Conservation (phyloP, 2,797 vertebrate species). For the Malacoctenus gilli region DNA sequence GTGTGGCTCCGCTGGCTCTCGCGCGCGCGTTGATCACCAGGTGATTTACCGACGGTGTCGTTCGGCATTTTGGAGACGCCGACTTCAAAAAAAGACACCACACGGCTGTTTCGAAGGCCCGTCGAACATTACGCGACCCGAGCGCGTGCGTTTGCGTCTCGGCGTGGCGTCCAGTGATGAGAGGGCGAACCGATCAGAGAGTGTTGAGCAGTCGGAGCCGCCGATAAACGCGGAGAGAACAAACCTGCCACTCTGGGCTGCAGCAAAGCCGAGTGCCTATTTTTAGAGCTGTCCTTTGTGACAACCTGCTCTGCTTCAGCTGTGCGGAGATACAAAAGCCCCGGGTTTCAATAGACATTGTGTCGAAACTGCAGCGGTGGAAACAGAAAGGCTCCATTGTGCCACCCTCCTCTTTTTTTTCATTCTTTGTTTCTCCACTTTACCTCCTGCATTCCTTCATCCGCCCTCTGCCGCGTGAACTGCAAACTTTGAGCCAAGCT, state of each 20-base stretch:
- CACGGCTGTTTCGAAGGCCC: conserved; percentile 3
- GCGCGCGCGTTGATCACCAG: neutral
- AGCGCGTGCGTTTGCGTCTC: no score
- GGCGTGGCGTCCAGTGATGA: no score
- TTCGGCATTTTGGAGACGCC: conserved; percentile 20
- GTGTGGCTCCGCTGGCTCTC: conserved; percentile 24
- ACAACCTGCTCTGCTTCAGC: conserved; percentile 74
- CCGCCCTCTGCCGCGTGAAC: neutral
- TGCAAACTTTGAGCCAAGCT: no score
- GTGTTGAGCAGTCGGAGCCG: conserved; percentile 49
- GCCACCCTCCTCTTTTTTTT: neutral
- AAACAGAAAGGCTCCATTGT: conserved; percentile 29
- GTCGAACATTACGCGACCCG: neutral
- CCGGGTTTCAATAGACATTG: conserved; percentile 48
- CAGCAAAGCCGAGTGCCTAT: conserved; percentile 75
- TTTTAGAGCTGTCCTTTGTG: conserved; percentile 82
- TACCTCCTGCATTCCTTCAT: conserved; percentile 15
- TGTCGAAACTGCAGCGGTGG: conserved; percentile 32
- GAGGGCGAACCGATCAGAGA: conserved; percentile 51
- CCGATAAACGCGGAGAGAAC: conserved; percentile 56
- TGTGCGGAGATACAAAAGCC: conserved; percentile 63
- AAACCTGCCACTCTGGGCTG: conserved; percentile 74
- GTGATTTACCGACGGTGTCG: conserved; percentile 6
- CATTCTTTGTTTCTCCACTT: no score
- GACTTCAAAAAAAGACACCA: conserved; percentile 19